Percentiles rank a stretch among this genome's conserved stretches.
Conservation (phyloP, 2,113 vertebrate genomes). For the Macquaria australasica region DNA sequence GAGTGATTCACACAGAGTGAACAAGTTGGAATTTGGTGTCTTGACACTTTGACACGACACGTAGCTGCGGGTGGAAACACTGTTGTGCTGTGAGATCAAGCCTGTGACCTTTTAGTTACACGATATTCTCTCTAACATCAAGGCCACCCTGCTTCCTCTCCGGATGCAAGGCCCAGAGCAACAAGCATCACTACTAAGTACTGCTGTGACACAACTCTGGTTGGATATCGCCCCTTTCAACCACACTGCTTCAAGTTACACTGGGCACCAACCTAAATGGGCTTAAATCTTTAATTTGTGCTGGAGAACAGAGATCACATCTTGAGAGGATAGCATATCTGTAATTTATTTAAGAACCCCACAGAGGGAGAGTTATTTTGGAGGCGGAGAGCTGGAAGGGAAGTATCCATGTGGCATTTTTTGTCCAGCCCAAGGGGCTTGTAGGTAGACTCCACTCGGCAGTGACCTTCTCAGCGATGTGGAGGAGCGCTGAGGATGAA, state of each 20-base stretch:
- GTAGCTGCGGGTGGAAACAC: conserved; percentile 47
- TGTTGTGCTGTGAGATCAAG: conserved; percentile 41
- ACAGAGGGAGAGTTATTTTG: conserved; percentile 75
- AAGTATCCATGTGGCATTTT: conserved; percentile 74
- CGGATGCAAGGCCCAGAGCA: conserved; percentile 53
- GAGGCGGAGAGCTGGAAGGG: conserved; percentile 63
- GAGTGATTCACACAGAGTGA: conserved; percentile 29
- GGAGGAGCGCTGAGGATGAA: conserved; percentile 58
- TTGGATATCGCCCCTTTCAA: conserved; percentile 69
- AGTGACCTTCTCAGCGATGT: conserved; percentile 71
- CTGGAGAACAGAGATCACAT: conserved; percentile 82
- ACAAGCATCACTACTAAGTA: conserved; percentile 66
- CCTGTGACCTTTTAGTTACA: conserved; percentile 58
- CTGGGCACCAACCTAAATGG: conserved; percentile 80
- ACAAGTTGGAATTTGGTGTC: conserved; percentile 25
- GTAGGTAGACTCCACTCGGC: conserved; percentile 67
- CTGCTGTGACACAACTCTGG: conserved; percentile 68
- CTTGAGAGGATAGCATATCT: conserved; percentile 81
- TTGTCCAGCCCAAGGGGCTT: conserved; percentile 67
- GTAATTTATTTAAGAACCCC: conserved; percentile 84
- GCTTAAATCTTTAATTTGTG: conserved; percentile 84
- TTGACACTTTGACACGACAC: conserved; percentile 49
- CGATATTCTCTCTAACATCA: conserved; percentile 51
- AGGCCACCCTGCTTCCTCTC: conserved; percentile 51
- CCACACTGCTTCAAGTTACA: conserved; percentile 79